These are phyloP conservation scores for Folsomia candida DNA, from an alignment of 2,888 invertebrate genomes.

Conservation along the genomic window DNA sequence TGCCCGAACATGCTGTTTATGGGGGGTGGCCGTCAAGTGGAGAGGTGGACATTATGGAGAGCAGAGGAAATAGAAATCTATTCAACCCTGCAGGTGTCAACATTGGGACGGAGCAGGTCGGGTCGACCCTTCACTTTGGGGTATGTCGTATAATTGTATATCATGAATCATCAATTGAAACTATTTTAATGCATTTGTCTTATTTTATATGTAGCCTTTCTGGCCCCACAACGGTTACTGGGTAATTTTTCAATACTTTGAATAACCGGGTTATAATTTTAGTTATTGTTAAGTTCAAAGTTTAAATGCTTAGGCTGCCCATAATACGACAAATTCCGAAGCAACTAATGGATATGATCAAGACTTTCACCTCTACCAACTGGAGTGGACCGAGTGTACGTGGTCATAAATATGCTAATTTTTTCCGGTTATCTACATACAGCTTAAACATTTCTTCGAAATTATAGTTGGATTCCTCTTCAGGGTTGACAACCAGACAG, in stretches of 20 bases:
- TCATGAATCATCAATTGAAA: too few species aligned
- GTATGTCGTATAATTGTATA: too few species aligned
- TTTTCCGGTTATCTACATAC: too few species aligned
- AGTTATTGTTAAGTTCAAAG: too few species aligned
- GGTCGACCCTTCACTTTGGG: conserved; percentile 69
- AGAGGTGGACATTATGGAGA: conserved; percentile 68
- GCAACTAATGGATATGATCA: conserved; percentile 54
- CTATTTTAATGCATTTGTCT: too few species aligned
- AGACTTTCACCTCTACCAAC: conserved; percentile 65
- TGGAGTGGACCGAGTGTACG: conserved; percentile 67
- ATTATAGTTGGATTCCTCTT: conserved; percentile 50
- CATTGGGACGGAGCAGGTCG: conserved; percentile 62
- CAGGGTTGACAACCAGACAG: too few species aligned
- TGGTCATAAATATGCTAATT: too few species aligned
- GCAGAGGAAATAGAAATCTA: conserved; percentile 64
- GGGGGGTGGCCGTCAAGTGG: conserved; percentile 72
- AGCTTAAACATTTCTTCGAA: not conserved
- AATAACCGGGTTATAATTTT: too few species aligned
- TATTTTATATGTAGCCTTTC: too few species aligned
- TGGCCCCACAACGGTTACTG: conserved; percentile 60
- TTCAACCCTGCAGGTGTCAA: conserved; percentile 52
- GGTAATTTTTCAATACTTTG: too few species aligned
- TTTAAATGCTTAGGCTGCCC: conserved; percentile 59
- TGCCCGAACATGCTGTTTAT: too few species aligned
- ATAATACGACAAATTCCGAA: conserved; percentile 54